Conservation (phyloP, 2,888 invertebrate genomes). For the Poecilus cupreus region DNA sequence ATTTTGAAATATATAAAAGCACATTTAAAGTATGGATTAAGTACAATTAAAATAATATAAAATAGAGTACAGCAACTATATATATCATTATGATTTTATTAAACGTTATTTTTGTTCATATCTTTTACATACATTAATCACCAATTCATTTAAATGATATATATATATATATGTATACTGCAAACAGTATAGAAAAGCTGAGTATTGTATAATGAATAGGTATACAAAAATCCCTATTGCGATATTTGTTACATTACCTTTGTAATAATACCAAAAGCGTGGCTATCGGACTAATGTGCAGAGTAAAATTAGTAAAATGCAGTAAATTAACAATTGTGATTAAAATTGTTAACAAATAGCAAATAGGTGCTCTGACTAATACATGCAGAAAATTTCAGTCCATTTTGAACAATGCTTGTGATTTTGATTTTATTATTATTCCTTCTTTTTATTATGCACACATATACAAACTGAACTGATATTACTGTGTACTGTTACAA, state of each 20-base stretch:
- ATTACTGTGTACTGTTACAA: neutral
- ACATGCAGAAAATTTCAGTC: conserved; percentile 51
- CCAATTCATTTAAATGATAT: neutral
- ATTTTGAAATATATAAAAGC: neutral
- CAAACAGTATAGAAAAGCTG: conserved; percentile 14
- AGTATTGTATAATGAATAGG: conserved; percentile 19
- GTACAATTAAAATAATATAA: neutral
- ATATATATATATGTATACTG: conserved; percentile 50
- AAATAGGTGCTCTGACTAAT: conserved; percentile 56
- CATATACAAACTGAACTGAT: conserved; percentile 59
- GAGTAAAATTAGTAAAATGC: conserved; percentile 76
- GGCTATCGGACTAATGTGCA: conserved; percentile 94
- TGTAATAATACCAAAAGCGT: conserved; percentile 95
- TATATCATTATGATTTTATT: conserved; percentile 32
- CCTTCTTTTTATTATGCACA: conserved; percentile 54
- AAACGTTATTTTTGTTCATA: neutral
- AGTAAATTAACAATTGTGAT: conserved; percentile 56
- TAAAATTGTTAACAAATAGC: conserved; percentile 49
- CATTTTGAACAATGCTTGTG: conserved; percentile 2
- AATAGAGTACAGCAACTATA: conserved; percentile 26
- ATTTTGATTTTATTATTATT: conserved; percentile 43
- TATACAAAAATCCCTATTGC: conserved; percentile 54
- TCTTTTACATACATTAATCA: neutral
- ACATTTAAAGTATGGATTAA: neutral
- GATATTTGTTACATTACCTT: conserved; percentile 84